Evolutionary conservation across 2,888 invertebrate species (phyloP).

Genomic region (Holacanthella duospinosa): DNA sequence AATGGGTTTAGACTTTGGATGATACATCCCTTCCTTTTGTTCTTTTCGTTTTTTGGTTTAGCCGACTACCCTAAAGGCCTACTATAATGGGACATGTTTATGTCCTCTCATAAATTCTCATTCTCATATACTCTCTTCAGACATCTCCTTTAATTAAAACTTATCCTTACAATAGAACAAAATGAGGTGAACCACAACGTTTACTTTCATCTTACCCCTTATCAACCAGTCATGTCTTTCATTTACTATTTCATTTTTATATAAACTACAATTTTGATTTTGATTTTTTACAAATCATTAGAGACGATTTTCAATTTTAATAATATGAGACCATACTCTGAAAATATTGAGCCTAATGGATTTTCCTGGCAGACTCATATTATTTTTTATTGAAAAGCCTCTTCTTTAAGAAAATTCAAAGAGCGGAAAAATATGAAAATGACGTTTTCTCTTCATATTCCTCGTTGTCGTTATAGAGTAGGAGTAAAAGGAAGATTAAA

Average conservation of each 20-base stretch:
- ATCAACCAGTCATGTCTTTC: not conserved
- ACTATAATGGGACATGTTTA: conserved; percentile 3
- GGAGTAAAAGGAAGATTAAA: not conserved
- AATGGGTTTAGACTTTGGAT: not conserved
- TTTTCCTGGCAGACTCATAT: not conserved
- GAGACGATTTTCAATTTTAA: not conserved
- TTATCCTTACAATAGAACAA: not conserved
- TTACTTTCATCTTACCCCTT: not conserved
- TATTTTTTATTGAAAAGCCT: no score
- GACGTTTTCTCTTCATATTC: not conserved
- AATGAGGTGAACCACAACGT: not conserved
- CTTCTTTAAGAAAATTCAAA: not conserved
- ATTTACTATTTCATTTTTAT: not conserved
- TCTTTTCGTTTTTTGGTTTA: not conserved
- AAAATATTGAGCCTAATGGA: not conserved
- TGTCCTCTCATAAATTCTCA: not conserved
- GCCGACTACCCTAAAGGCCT: not conserved
- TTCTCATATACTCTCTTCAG: not conserved
- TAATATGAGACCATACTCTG: not conserved
- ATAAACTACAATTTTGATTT: not conserved
- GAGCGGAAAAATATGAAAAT: conserved; percentile 6
- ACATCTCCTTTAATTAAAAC: conserved; percentile 2
- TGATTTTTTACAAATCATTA: not conserved
- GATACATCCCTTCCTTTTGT: not conserved
- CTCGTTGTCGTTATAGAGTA: not conserved